Evolutionary conservation across 1,140 invertebrate species (phyloP), one percentile per base, ranked within the genome.

Genomic region (Pseudomyrmex pallidus): DNA sequence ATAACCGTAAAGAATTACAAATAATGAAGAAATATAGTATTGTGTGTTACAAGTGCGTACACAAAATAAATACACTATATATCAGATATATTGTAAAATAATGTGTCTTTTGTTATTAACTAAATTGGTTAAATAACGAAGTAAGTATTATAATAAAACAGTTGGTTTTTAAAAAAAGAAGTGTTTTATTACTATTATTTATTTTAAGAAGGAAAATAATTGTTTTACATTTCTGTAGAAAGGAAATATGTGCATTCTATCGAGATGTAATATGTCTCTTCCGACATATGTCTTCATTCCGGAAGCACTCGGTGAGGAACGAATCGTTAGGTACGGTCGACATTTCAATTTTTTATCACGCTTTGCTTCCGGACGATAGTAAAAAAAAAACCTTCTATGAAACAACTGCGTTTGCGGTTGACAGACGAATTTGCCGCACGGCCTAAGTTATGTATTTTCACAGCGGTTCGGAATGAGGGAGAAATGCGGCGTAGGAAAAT

Each of bases 351-450:
- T 80, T 80, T 80, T 80, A 72, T 72, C 15, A 4, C 8, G 8
- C 22, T 3, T 15, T 48, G 66, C 12, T 80, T 80, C 76, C 76
- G 76, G 76, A 80, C 70, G 44, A 25, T 78, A 35, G 35, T 2
- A 12, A 80, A 80, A 80, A 80, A 80, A 66, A 78, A 72, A 35
- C 7, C 64, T 78, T 78, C 44, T 66, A 56, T 72, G 76, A 61
- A 54, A 78, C 52, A 46, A 68, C 25, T 66, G 64, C 17, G 10
- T 20, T 67, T 15, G 63, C 44, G 25, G 66, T 70, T n/a, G 20
- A 5, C 54, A 46, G 54, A 68, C 63, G 52, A 25, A 20, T 61
- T 77, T 70, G 68, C 56, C 54, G 12, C 44, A 10, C 44, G 44
- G 5, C 17, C 15, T 17, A 70, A 80, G 76, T 68, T 68, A 68